Evolutionary conservation across 2,113 vertebrate genomes (phyloP).

Genomic region (Theristicus caerulescens): DNA sequence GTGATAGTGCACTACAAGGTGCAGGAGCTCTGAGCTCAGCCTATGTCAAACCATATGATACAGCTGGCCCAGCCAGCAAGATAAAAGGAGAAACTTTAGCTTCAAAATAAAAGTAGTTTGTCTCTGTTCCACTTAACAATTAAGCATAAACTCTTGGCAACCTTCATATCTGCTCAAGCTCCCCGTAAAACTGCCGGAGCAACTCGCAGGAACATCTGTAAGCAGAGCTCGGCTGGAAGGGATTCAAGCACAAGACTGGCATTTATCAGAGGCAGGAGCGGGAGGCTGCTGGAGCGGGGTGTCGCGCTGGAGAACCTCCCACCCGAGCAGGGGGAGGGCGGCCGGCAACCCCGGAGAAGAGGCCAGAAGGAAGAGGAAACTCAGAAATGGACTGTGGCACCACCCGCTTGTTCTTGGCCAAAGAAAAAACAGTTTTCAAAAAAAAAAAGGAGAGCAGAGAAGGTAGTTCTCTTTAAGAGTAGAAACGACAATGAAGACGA

Average conservation of each 20-base stretch:
- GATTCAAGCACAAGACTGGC: background rate
- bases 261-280: background rate
- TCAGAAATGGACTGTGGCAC: background rate
- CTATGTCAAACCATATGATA: background rate
- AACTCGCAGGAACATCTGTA: constrained; percentile 27
- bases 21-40: background rate
- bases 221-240: constrained; percentile 13
- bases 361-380: constrained; percentile 31
- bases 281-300: background rate
- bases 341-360: background rate
- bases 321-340: background rate
- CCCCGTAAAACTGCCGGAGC: constrained; percentile 25
- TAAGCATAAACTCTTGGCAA: constrained; percentile 47
- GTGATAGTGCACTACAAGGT: background rate
- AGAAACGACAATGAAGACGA: background rate
- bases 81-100: background rate
- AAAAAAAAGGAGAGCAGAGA: background rate
- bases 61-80: background rate
- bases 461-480: background rate
- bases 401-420: background rate
- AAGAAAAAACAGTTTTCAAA: background rate
- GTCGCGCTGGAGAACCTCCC: background rate
- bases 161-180: background rate
- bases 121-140: constrained; percentile 30
- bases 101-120: constrained; percentile 56